phyloP scores from a whole-genome alignment of 2,888 invertebrate genomes.

The Rosalia funebris region DNA sequence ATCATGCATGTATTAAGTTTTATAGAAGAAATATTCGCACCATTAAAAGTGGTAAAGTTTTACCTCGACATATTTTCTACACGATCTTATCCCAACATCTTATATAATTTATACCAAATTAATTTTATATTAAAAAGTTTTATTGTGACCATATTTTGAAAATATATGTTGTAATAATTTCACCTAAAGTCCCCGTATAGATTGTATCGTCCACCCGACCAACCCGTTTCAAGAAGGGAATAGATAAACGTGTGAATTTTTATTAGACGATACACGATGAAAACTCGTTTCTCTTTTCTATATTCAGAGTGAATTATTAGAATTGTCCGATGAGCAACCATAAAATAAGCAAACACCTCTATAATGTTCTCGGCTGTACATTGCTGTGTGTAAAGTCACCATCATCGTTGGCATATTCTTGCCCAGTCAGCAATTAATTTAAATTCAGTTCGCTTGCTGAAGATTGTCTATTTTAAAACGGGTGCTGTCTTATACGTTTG shows the following conservation, averaged over 20 bases:
- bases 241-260: constrained; percentile 29
- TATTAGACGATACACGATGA: constrained; percentile 27
- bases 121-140: too few species aligned
- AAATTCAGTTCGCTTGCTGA: not conserved
- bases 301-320: constrained; percentile 35
- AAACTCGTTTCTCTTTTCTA: constrained; percentile 31
- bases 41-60: too few species aligned
- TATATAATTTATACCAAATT: too few species aligned
- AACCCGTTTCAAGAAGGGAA: not conserved
- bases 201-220: too few species aligned
- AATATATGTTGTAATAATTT: too few species aligned
- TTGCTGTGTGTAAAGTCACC: constrained; percentile 11
- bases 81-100: too few species aligned
- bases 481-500: not conserved
- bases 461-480: constrained; percentile 10
- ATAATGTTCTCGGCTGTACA: constrained; percentile 15
- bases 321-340: constrained; percentile 24
- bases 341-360: constrained; percentile 37
- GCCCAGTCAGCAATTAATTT: constrained; percentile 1
- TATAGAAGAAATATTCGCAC: too few species aligned
- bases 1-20: too few species aligned
- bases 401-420: constrained; percentile 9
- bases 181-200: too few species aligned
- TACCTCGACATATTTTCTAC: too few species aligned
- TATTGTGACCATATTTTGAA: too few species aligned